Evolutionary conservation across 2,113 vertebrate genomes (phyloP), one percentile per base, ranked within the genome.

Genomic region (Galemys pyrenaicus): DNA sequence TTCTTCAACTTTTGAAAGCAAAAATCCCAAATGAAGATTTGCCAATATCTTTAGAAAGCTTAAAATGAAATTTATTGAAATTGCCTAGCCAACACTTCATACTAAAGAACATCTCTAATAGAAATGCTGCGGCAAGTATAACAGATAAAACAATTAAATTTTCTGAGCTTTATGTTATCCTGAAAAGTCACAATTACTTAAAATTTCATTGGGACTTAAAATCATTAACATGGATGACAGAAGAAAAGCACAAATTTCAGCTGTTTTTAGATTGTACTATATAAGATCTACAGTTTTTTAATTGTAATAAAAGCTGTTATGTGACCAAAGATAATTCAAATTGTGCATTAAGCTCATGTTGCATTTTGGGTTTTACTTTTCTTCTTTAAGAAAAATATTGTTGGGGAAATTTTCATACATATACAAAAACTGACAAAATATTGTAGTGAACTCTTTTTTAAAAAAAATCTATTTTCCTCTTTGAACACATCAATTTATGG

Each of bases 41-140:
- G 19, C 68, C 73, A 94, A 26, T 85, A 81, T 79, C 56, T 87
- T 96, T 89, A 75, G 51, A 87, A 68, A 86, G 79, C 92, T 95
- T 26, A 46, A 80, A 88, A 73, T 71, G 17, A 91, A 84, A 81
- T 93, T 67, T 60, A 49, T 51, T 85, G 67, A 60, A 91, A 86
- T 73, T 88, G n/a, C 62, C 85, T 95, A 70, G 39, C 37, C 54
- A 68, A 56, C 15, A 91, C 54, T 95, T 92, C 67, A 86, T 67
- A 82, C 32, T 88, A 67, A 85, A 93, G 86, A 87, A 71, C 54
- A 86, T 62, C 54, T 41, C 67, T 46, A 89, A 37, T 68, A 60
- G 54, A 41, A 89, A 62, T 39, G 44, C 44, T 75, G 26, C 56
- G 30, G 39, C 54, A 85, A 84, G 54, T 54, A 35, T 85, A 71